Percentiles rank a stretch among this genome's conserved stretches.
These are phyloP conservation scores for Siniperca chuatsi DNA, from an alignment of 2,113 vertebrate species.

Conservation along the genomic window DNA sequence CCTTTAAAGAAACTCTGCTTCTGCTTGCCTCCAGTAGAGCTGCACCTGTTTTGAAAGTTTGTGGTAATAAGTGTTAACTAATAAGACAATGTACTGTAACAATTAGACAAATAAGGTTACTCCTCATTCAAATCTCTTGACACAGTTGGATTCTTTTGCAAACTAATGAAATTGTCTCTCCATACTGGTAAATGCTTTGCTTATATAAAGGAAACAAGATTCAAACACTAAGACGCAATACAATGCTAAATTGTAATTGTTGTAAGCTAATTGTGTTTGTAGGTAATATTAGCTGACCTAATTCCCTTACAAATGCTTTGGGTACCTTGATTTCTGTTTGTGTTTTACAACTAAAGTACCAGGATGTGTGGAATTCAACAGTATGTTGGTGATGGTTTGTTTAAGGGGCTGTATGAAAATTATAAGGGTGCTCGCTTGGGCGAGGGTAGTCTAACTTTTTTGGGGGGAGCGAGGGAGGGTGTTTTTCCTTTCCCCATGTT, in stretches of 20 bases:
- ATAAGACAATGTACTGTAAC: conserved; percentile 10
- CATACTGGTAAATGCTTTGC: background rate
- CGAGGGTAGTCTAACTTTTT: background rate
- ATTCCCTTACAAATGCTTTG: background rate
- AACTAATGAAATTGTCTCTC: background rate
- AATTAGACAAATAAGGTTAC: conserved; percentile 1
- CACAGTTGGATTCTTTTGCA: background rate
- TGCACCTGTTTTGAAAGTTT: background rate
- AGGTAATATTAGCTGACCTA: background rate
- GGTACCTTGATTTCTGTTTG: background rate
- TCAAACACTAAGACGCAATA: background rate
- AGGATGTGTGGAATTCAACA: background rate
- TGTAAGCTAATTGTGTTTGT: background rate
- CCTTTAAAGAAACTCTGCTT: background rate
- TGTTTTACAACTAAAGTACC: background rate
- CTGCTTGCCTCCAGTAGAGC: background rate
- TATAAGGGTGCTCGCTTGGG: background rate
- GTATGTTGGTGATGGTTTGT: background rate
- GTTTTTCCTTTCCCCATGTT: background rate
- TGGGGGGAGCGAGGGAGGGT: background rate
- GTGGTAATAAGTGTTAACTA: background rate
- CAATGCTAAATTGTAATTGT: background rate
- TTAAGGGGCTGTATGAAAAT: background rate
- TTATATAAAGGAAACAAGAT: background rate
- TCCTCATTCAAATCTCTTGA: background rate